phyloP scores from a whole-genome alignment of 1,140 invertebrate genomes.

The Lutraria rhynchaena region DNA sequence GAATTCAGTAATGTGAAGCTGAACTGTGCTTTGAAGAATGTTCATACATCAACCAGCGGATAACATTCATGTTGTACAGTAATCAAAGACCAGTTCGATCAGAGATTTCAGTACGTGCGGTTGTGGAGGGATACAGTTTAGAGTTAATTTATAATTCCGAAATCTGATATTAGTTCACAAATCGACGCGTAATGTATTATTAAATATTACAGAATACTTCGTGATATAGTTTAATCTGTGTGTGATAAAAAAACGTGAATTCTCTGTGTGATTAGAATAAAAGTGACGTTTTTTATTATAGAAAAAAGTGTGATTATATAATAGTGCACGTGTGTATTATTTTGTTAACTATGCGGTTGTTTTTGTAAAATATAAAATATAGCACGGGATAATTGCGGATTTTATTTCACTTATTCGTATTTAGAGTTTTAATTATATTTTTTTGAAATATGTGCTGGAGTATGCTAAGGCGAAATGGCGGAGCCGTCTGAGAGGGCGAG shows the following conservation, averaged over 20 bases:
- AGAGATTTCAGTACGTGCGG: constrained; percentile 19
- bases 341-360: background rate
- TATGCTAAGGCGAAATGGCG: constrained; percentile 35
- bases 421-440: background rate
- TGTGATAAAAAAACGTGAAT: background rate
- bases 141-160: no score
- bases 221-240: background rate
- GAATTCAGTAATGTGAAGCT: constrained; percentile 1
- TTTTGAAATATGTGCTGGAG: constrained; percentile 5
- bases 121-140: background rate
- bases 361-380: background rate
- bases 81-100: constrained; percentile 48
- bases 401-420: constrained; percentile 2
- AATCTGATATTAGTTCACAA: no score
- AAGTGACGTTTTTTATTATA: no score
- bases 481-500: constrained; percentile 13
- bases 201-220: no score
- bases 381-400: background rate
- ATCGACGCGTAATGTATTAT: no score
- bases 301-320: background rate
- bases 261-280: no score
- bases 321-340: background rate
- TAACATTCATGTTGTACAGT: constrained; percentile 24
- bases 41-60: constrained; percentile 16
- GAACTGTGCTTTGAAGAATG: constrained; percentile 25